A percentile compares a stretch with the other conserved stretches of the same genome.
These are phyloP conservation scores for Aplodontia rufa DNA, from an alignment of 2,113 vertebrate species.

Conservation along the genomic window DNA sequence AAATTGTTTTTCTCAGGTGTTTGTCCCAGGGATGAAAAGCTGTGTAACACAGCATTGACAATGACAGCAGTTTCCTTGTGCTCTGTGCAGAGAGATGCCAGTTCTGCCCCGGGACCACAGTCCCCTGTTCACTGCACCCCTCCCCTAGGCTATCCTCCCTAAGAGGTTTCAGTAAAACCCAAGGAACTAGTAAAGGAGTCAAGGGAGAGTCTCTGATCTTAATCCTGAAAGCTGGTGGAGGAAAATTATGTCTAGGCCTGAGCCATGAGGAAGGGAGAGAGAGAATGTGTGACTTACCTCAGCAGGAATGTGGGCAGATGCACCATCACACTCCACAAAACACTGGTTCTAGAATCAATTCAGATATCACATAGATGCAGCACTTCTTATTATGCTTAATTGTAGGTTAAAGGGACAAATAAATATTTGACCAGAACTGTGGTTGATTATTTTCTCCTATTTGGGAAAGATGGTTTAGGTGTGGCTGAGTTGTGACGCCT, in stretches of 20 bases:
- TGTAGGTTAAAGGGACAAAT: neutral
- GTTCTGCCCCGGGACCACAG: accelerated
- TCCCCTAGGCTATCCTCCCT: neutral
- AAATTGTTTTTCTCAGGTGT: neutral
- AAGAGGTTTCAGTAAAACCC: neutral
- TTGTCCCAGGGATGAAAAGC: neutral
- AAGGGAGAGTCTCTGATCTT: neutral
- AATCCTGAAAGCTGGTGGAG: neutral
- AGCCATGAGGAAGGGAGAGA: neutral
- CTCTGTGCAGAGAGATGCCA: neutral
- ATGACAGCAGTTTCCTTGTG: accelerated
- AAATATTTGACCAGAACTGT: neutral
- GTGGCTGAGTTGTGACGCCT: neutral
- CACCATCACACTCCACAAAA: neutral
- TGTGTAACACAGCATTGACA: neutral
- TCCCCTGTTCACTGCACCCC: too few relatives aligned
- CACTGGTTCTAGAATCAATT: neutral
- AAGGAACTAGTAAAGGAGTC: neutral
- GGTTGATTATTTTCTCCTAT: neutral
- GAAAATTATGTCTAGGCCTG: neutral
- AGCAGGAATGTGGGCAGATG: too few relatives aligned
- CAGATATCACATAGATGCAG: neutral
- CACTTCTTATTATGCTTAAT: neutral
- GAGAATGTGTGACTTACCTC: neutral
- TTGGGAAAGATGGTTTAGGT: neutral